A percentile compares a stretch with the other conserved stretches of the same genome.
These are phyloP conservation scores for Pleuronectes platessa DNA, from an alignment of 2,113 vertebrate species.

Conservation along the genomic window DNA sequence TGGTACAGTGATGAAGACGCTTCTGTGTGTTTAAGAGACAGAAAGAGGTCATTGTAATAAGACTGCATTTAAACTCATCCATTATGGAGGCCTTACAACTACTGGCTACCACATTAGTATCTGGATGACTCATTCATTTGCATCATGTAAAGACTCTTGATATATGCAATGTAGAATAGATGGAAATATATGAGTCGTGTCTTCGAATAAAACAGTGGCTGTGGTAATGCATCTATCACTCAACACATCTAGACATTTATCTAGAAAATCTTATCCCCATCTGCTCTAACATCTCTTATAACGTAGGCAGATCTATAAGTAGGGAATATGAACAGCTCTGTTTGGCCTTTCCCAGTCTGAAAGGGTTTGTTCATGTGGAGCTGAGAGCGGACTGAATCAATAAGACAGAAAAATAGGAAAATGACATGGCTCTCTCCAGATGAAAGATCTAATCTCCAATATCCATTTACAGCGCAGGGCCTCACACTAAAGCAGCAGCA, in stretches of 20 bases:
- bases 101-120: not conserved
- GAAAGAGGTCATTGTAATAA: conserved; percentile 7
- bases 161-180: not conserved
- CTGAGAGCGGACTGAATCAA: conserved; percentile 84
- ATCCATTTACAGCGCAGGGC: conserved; percentile 84
- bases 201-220: conserved; percentile 22
- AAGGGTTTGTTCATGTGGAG: conserved; percentile 80
- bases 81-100: not conserved
- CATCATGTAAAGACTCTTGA: conserved; percentile 8
- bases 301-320: conserved; percentile 61
- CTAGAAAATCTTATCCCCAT: conserved; percentile 48
- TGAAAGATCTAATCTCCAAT: conserved; percentile 86
- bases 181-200: conserved; percentile 6
- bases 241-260: conserved; percentile 55
- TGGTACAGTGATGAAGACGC: not conserved
- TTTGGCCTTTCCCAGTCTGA: conserved; percentile 67
- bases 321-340: conserved; percentile 67
- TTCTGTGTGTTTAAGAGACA: conserved; percentile 14
- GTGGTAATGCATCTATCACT: conserved; percentile 41
- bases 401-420: conserved; percentile 84
- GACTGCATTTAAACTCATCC: not conserved
- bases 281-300: conserved; percentile 40
- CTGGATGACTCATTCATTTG: conserved; percentile 9
- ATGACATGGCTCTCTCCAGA: conserved; percentile 85
- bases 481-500: conserved; percentile 70